These are phyloP conservation scores for Cephus nigrinus DNA, from an alignment of 2,888 invertebrate genomes.

Conservation along the genomic window DNA sequence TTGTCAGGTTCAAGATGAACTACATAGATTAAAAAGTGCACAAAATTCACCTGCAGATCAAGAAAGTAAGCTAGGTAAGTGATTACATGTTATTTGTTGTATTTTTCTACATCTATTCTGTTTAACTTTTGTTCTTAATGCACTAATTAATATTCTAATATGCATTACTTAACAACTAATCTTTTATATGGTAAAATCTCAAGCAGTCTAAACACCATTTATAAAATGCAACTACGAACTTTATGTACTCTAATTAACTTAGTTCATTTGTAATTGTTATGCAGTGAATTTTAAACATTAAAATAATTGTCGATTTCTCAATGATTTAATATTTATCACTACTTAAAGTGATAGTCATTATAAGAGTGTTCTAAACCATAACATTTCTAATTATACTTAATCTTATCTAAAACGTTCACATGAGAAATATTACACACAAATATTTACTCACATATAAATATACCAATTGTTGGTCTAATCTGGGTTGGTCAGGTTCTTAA, in stretches of 20 bases:
- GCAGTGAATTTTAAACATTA: background rate
- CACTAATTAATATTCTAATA: background rate
- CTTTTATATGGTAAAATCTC: background rate
- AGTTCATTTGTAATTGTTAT: background rate
- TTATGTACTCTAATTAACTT: background rate
- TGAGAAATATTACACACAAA: no score
- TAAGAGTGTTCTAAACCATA: background rate
- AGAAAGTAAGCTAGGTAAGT: constrained; percentile 12
- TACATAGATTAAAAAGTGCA: constrained; percentile 43
- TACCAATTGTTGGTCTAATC: background rate
- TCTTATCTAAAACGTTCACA: background rate
- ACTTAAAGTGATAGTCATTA: background rate
- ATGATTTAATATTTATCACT: background rate
- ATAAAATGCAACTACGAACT: background rate
- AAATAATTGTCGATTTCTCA: background rate
- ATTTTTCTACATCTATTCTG: background rate
- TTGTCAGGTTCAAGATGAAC: constrained; percentile 48
- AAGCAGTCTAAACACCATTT: background rate
- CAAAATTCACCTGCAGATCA: constrained; percentile 31
- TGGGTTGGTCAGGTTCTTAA: background rate
- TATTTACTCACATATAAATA: background rate
- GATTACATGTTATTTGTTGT: constrained; percentile 10
- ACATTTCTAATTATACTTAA: background rate
- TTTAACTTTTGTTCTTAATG: background rate
- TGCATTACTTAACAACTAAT: background rate